Base-by-base conservation (phyloP, 2,797 vertebrate genomes). In the Eulemur mongoz region DNA sequence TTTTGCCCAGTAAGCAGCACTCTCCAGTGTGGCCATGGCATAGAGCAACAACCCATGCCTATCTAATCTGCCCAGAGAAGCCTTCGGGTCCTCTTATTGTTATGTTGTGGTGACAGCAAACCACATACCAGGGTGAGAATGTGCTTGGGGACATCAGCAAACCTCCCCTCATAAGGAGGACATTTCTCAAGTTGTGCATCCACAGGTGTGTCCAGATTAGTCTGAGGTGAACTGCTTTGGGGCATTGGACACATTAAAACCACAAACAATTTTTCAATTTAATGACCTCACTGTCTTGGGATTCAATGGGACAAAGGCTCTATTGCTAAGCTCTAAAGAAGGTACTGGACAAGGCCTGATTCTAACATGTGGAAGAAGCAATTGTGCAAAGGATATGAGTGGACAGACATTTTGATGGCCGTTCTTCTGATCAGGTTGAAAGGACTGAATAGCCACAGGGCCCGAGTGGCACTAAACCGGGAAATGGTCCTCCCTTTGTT, bases 401-500 rank as follows among this genome's bases (percentile, higher is more conserved):
- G 99, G 91, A 99, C 98, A 86, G 99, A 99, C 98, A 99, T 97
- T 98, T 99, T 99, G 96, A 99, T 99, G 97, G 99, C 99, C 79
- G 98, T 97, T 96, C 99, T 99, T 99, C 99, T 98, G 98, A 99
- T 98, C 87, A 98, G 98, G 98, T 99, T 99, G 98, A 99, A 99
- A 52, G 99, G 99, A 73, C 98, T 99, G 95, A 99, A 98, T 93
- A 99, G 99, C 98, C 99, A 99, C 96, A 99, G 98, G 78, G 99
- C 99, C 96, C 99, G 99, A 1, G 99, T 99, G 98, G 99, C 99
- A 97, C 99, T 99, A 98, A 99, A 99, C 98, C 99, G 99, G 99
- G 99, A 99, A 98, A 99, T 99, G 96, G 98, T 99, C 98, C 99
- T 99, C 97, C 99, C 99, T 99, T 99, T 99, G 98, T 99, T 99